Evolutionary conservation across 53 echinoderm and acorn worm genomes (phyloP).

Genomic region (Stichopus horrens): DNA sequence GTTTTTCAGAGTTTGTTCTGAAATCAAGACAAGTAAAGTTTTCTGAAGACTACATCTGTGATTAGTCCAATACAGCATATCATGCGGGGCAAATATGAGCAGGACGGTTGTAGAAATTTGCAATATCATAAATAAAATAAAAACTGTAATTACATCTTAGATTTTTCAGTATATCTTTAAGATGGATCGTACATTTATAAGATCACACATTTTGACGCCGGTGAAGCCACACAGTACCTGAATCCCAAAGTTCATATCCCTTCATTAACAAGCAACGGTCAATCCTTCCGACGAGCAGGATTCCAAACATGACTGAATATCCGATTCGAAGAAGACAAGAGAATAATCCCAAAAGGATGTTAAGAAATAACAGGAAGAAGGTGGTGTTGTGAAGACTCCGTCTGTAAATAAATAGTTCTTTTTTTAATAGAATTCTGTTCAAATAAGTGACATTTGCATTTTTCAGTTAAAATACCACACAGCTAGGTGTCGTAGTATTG

Average conservation of each 20-base stretch:
- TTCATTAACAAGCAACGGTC: constrained; percentile 88
- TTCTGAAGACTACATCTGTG: no score
- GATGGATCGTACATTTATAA: background rate
- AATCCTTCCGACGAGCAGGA: constrained; percentile 82
- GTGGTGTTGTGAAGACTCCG: constrained; percentile 69
- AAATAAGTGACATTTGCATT: no score
- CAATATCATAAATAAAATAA: background rate
- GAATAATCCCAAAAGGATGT: constrained; percentile 80
- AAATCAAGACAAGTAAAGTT: no score
- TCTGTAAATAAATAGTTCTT: constrained; percentile 44
- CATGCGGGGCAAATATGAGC: no score
- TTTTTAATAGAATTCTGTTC: background rate
- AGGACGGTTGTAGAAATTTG: background rate
- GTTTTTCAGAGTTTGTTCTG: no score
- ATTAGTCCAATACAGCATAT: no score
- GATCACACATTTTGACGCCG: background rate
- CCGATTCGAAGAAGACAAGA: constrained; percentile 90
- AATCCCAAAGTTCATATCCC: constrained; percentile 92
- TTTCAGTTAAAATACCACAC: no score
- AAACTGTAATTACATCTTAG: background rate
- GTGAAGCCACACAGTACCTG: constrained; percentile 64
- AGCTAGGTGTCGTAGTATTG: no score
- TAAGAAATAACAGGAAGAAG: constrained; percentile 78
- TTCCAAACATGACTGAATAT: constrained; percentile 82
- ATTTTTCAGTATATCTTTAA: background rate